Evolutionary conservation across 2,113 vertebrate species (phyloP).

Genomic region (Oncorhynchus clarkii): DNA sequence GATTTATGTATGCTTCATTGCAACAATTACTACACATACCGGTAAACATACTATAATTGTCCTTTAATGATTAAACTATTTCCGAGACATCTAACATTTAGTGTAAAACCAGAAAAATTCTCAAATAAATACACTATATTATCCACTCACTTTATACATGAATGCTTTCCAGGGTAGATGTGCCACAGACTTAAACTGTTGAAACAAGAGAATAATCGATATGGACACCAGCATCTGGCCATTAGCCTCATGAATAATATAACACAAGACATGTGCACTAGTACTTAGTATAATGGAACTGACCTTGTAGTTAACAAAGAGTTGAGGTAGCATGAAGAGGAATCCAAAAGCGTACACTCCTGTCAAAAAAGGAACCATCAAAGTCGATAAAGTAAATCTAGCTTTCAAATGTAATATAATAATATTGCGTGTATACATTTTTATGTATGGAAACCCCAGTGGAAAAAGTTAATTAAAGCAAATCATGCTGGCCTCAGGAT

Average conservation of each 20-base stretch:
- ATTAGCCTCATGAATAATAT: not conserved
- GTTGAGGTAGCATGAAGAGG: slow-evolving; percentile 97
- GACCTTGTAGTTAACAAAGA: slow-evolving; percentile 99
- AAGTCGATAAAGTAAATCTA: too few relatives aligned
- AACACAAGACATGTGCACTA: not conserved
- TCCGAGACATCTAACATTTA: too few relatives aligned
- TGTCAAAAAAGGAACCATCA: slow-evolving; percentile 38
- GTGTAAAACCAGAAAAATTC: too few relatives aligned
- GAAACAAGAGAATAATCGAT: slow-evolving; percentile 34
- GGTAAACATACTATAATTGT: not conserved
- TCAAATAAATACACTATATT: too few relatives aligned
- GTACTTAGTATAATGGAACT: slow-evolving; percentile 26
- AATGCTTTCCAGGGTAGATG: slow-evolving; percentile 99
- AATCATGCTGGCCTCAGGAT: not conserved
- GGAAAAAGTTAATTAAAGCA: too few relatives aligned
- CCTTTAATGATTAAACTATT: not conserved
- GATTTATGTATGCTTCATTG: too few relatives aligned
- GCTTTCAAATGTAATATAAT: not conserved
- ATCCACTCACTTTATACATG: slow-evolving; percentile 88
- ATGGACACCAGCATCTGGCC: not conserved
- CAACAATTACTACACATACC: too few relatives aligned
- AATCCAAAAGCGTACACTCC: slow-evolving; percentile 98
- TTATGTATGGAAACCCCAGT: too few relatives aligned
- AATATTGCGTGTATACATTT: not conserved
- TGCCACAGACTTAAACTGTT: slow-evolving; percentile 95